These are phyloP conservation scores for Protophormia terraenovae DNA, from an alignment of 2,888 invertebrate genomes.

Conservation along the genomic window DNA sequence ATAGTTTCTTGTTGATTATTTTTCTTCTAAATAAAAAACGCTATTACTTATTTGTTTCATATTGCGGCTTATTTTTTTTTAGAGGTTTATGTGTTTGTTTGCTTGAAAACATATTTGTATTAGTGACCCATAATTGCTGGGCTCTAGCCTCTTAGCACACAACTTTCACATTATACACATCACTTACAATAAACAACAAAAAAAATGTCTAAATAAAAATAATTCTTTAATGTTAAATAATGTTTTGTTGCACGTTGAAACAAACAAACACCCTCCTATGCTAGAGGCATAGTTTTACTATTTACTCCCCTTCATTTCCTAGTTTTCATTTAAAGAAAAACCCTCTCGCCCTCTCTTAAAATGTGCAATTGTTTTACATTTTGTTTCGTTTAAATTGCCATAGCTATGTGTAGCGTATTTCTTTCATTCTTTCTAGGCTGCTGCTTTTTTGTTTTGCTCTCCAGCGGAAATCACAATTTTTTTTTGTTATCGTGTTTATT, in stretches of 20 bases:
- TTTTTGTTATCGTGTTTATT: constrained; percentile 40
- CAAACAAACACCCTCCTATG: constrained; percentile 19
- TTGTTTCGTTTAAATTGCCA: constrained; percentile 38
- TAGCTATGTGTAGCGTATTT: neutral
- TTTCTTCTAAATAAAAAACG: constrained; percentile 26
- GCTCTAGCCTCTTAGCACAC: too few species aligned
- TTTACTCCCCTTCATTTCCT: neutral
- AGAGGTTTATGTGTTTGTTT: constrained; percentile 19
- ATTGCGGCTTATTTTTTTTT: constrained; percentile 63
- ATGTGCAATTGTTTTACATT: constrained; percentile 18
- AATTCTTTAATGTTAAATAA: constrained; percentile 54
- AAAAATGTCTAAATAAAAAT: constrained; percentile 1
- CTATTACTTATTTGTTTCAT: constrained; percentile 44
- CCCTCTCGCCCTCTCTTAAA: neutral
- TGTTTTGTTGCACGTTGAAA: constrained; percentile 45
- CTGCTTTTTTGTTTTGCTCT: constrained; percentile 32
- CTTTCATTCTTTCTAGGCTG: neutral
- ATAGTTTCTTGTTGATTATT: constrained; percentile 52
- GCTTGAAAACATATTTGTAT: constrained; percentile 1
- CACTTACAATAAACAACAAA: constrained; percentile 30
- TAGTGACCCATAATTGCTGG: constrained; percentile 63
- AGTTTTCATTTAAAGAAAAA: neutral
- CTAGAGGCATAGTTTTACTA: neutral
- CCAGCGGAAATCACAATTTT: constrained; percentile 60
- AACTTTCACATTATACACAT: too few species aligned